These are phyloP conservation scores for Eolophus roseicapilla DNA, from an alignment of 2,113 vertebrate genomes.

Conservation along the genomic window DNA sequence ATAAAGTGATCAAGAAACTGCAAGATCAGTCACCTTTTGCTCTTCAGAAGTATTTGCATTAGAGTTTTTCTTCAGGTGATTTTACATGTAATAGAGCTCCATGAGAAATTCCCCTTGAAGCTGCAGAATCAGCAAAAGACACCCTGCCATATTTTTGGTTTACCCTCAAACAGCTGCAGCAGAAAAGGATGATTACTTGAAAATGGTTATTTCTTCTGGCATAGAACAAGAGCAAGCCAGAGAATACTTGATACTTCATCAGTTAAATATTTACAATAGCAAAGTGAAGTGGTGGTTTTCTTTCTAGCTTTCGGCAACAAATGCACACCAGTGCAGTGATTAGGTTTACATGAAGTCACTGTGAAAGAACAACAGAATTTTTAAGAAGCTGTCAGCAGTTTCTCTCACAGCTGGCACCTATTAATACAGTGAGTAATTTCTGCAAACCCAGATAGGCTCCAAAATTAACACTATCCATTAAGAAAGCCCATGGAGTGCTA, in stretches of 20 bases:
- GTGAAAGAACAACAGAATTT: slow-evolving; percentile 27
- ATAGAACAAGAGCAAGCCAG: not conserved
- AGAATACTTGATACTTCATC: slow-evolving; percentile 3
- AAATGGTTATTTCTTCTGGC: not conserved
- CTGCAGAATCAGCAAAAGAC: not conserved
- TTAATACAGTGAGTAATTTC: slow-evolving; percentile 50
- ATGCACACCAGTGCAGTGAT: not conserved
- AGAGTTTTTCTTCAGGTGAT: not conserved
- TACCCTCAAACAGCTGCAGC: not conserved
- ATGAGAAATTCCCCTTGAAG: not conserved
- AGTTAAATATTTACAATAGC: slow-evolving; percentile 13
- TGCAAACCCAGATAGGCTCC: slow-evolving; percentile 22
- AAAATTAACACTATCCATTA: slow-evolving; percentile 51
- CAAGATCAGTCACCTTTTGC: not conserved
- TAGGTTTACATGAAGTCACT: not conserved
- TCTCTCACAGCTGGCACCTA: slow-evolving; percentile 53
- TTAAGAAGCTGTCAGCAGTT: slow-evolving; percentile 36
- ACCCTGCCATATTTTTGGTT: not conserved
- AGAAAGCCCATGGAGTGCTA: not conserved
- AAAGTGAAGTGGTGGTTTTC: not conserved
- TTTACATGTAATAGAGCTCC: not conserved
- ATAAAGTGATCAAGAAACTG: not conserved
- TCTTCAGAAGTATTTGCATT: not conserved
- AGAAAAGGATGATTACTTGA: not conserved
- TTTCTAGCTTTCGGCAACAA: not conserved